Evolutionary conservation across 2,888 invertebrate genomes (phyloP).

Genomic region (Platycheirus albimanus): DNA sequence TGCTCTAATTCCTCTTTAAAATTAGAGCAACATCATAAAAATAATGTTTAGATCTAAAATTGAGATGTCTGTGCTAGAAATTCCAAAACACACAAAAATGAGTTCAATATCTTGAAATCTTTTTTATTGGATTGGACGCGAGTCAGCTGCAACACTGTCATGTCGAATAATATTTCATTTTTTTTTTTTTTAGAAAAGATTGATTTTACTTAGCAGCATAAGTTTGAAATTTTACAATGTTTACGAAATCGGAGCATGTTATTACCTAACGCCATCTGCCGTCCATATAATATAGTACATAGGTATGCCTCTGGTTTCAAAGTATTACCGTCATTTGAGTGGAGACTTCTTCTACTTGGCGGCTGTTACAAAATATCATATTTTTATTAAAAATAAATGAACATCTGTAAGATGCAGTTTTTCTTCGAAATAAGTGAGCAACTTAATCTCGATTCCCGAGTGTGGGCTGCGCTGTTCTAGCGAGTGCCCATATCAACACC

Average conservation of each 20-base stretch:
- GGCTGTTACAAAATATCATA: neutral
- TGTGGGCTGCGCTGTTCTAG: slow-evolving; percentile 1
- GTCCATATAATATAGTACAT: too few relatives aligned
- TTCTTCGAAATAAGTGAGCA: slow-evolving; percentile 3
- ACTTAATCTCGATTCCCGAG: slow-evolving; percentile 1
- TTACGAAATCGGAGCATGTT: too few relatives aligned
- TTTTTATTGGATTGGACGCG: neutral
- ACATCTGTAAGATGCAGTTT: neutral
- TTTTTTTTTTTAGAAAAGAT: neutral
- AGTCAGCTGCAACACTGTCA: neutral
- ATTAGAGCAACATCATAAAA: slow-evolving; percentile 30
- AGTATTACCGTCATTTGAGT: too few relatives aligned
- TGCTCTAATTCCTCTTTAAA: slow-evolving; percentile 29
- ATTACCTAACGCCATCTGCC: too few relatives aligned
- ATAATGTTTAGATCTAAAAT: slow-evolving; percentile 49
- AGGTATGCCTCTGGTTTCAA: too few relatives aligned
- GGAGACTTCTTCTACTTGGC: too few relatives aligned
- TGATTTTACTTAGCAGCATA: too few relatives aligned
- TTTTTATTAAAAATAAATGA: neutral
- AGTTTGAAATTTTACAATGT: too few relatives aligned
- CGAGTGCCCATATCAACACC: slow-evolving; percentile 16
- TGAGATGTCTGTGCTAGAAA: slow-evolving; percentile 12
- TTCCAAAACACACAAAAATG: neutral
- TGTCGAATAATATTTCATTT: neutral
- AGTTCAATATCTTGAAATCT: neutral